Evolutionary conservation across 2,888 invertebrate genomes (phyloP).

Genomic region (Agonopterix subpropinquella): DNA sequence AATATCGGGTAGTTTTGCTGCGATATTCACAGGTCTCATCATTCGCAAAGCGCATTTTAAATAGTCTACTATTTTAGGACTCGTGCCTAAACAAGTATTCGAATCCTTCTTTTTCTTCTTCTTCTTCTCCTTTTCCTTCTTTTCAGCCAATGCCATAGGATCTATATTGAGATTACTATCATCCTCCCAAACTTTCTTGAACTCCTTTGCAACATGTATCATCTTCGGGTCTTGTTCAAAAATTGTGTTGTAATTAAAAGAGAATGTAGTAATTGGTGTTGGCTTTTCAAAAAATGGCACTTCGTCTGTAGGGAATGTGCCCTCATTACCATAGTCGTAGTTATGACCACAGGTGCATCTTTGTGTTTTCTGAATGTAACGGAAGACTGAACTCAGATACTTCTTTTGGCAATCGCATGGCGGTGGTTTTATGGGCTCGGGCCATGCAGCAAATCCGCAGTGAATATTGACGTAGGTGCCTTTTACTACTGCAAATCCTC

Average conservation of each 20-base stretch:
- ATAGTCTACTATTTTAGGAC: constrained; percentile 48
- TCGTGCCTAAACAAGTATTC: constrained; percentile 40
- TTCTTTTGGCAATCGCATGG: constrained; percentile 51
- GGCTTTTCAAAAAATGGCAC: constrained; percentile 52
- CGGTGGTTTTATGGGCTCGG: constrained; percentile 31
- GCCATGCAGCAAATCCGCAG: constrained; percentile 38
- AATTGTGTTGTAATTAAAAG: constrained; percentile 55
- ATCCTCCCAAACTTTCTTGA: constrained; percentile 53
- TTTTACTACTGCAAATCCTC: constrained; percentile 35
- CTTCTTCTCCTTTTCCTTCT: constrained; percentile 32
- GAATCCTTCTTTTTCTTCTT: constrained; percentile 34
- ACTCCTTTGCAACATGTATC: constrained; percentile 43
- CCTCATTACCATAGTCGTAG: constrained; percentile 55
- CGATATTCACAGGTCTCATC: constrained; percentile 43
- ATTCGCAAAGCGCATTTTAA: constrained; percentile 47
- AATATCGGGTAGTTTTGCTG: constrained; percentile 55
- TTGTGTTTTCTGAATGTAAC: constrained; percentile 34
- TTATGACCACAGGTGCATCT: constrained; percentile 57
- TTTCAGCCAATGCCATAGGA: constrained; percentile 13
- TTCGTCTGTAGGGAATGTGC: constrained; percentile 41
- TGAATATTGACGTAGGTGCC: constrained; percentile 44
- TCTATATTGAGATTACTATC: constrained; percentile 41
- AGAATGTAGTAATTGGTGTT: constrained; percentile 26
- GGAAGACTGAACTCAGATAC: constrained; percentile 42
- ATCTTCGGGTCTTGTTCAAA: constrained; percentile 45